Base-by-base conservation (phyloP, 2,113 vertebrate genomes). In the Philantomba maxwellii region DNA sequence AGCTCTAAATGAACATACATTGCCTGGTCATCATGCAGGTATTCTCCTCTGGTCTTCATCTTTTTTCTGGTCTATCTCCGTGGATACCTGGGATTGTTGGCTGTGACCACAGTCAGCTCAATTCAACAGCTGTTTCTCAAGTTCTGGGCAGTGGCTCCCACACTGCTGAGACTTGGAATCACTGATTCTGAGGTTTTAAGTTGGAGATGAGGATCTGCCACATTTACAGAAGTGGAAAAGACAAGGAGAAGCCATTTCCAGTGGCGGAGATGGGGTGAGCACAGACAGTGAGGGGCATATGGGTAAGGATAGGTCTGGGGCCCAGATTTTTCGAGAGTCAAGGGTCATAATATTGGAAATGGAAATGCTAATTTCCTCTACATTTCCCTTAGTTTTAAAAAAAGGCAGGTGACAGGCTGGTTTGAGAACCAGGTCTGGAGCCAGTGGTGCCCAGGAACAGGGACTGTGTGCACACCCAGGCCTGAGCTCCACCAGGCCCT, bases 361-460 rank as follows among this genome's bases (percentile, higher is more conserved):
- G 2, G 28, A 81, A 33, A 51, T 26, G 66, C 21, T 73, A 26
- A 17, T 55, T 84, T 87, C 47, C 75, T n/a, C 19, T 95, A n/a
- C 30, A 23, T n/a, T 62, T 81, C 7, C 28, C 83, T 55, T 64
- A 17, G 60, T 73, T 73, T 58, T 0, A 57, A 28, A 64, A 36
- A 64, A 86, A 28, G 19, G 62, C 45, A 45, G 58, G 43, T 1
- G 1, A 85, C 58, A 14, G 14, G 10, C 45, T 2, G 4, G 21
- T 47, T 55, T 90, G 80, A 70, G 82, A 86, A 75, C 60, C 75
- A 84, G 25, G 7, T 39, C 23, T 45, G 66, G 55, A 77, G 19
- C 39, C 17, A 30, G n/a, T 0, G 9, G 58, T 53, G 17, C 55
- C 16, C 0, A 3, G 21, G 17, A n/a, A 11, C 30, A 23, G 26